Evolutionary conservation across 2,888 invertebrate species (phyloP), one percentile per base, ranked within the genome.

Genomic region (Punctoribates punctum): DNA sequence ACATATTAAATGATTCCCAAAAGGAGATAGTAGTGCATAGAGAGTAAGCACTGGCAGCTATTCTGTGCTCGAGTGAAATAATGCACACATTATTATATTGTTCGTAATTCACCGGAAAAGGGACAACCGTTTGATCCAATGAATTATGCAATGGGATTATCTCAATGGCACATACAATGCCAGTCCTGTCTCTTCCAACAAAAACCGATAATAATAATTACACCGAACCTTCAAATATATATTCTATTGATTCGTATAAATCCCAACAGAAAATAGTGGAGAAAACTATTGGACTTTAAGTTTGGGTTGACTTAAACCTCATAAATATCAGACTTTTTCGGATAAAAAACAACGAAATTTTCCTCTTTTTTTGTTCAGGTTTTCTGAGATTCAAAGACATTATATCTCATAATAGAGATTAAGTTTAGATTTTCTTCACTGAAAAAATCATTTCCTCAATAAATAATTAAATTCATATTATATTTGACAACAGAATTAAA

Each of bases 81-180:
- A 34, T 23, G 42, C 17, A 20, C 17, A 42, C 34, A 42, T 38
- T 70, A 70, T 70, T 38, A 42, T 70, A 70, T 70, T 70, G 42
- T 42, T 42, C 11, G 70, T 70, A 70, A 70, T 70, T 70, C 70
- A 70, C 70, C 70, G 70, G 73, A 73, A 73, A 51, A 57, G 73
- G 57, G 60, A 46, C 60, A 57, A 38, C 60, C 38, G 62, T 46
- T 60, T 60, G 46, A 74, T 57, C 74, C 62, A 62, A 74, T 74
- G 62, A 74, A 74, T 74, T 74, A 74, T 74, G 74, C 74, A 74
- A 74, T 74, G 60, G 74, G 34, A 74, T 74, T 62, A 74, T 74
- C 62, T 60, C 9, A 20, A 15, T 60, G 62, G n/a, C 15, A 1
- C 42, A 23, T 25, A 62, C 70, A 70, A 70, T 70, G 42, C 2